Conservation (phyloP, 2,888 invertebrate species). For the Acanthosepion pharaonis region DNA sequence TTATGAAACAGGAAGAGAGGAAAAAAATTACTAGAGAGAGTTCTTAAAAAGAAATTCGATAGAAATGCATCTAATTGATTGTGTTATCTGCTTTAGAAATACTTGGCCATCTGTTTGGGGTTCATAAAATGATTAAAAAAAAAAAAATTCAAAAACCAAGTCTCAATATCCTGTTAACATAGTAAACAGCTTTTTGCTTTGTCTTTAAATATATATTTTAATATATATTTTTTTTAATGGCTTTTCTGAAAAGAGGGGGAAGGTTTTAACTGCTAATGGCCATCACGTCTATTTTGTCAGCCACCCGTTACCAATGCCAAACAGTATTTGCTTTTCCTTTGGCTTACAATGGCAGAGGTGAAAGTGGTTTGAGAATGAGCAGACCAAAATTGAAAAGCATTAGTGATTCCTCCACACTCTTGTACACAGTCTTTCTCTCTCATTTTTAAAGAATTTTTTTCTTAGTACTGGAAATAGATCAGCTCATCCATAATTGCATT, state of each 20-base stretch:
- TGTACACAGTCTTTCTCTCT: conserved; percentile 9
- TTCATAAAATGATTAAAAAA: background rate
- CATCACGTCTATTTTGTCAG: conserved; percentile 11
- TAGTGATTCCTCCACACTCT: conserved; percentile 1
- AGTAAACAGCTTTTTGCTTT: background rate
- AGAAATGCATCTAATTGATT: conserved; percentile 33
- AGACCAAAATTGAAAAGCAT: conserved; percentile 33
- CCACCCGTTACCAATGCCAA: background rate
- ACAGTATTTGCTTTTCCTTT: background rate
- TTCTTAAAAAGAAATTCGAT: conserved; percentile 1
- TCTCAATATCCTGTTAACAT: conserved; percentile 24
- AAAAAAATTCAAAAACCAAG: background rate
- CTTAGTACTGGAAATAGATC: conserved; percentile 1
- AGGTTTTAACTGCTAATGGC: conserved; percentile 10
- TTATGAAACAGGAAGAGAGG: background rate
- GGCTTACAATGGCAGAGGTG: conserved; percentile 33
- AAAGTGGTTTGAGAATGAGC: conserved; percentile 33
- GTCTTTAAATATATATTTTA: background rate
- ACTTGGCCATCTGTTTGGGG: background rate
- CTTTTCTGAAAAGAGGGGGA: conserved; percentile 21
- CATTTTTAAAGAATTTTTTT: background rate
- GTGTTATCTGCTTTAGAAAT: conserved; percentile 33
- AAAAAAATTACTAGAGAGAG: background rate
- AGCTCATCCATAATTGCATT: background rate
- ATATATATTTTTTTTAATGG: conserved; percentile 10